These are phyloP conservation scores for Cyanocitta stelleri DNA, from an alignment of 2,113 vertebrate species.

Conservation along the genomic window DNA sequence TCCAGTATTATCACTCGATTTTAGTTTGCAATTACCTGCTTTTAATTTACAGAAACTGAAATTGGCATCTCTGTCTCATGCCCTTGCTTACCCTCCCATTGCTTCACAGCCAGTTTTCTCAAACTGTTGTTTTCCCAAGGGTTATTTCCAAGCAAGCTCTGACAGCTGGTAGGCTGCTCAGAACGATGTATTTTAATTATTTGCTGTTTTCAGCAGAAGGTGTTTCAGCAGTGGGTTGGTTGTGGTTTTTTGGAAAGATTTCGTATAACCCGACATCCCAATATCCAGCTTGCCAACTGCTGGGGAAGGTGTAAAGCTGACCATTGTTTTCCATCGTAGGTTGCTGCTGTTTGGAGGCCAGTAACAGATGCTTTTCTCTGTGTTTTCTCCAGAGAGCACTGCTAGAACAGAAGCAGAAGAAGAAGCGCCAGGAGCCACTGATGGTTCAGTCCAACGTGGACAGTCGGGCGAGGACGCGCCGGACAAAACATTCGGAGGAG, in stretches of 20 bases:
- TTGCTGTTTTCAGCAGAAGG: neutral
- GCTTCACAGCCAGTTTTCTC: neutral
- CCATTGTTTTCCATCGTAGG: neutral
- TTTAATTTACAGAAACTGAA: slow-evolving; percentile 20
- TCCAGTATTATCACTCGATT: neutral
- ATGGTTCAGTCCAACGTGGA: slow-evolving; percentile 98
- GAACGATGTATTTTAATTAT: slow-evolving; percentile 22
- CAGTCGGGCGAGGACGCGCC: slow-evolving; percentile 83
- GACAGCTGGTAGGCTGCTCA: slow-evolving; percentile 24
- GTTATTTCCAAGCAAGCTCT: slow-evolving; percentile 1
- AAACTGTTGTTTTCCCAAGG: neutral
- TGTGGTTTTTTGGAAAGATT: neutral
- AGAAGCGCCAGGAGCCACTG: slow-evolving; percentile 96
- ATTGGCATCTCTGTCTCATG: neutral
- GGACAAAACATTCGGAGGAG: slow-evolving; percentile 90
- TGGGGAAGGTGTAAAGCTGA: neutral
- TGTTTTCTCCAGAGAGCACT: slow-evolving; percentile 80
- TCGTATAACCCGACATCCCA: neutral
- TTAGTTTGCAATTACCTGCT: neutral
- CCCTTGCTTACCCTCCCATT: neutral
- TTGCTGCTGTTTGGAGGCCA: neutral
- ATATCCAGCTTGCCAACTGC: neutral
- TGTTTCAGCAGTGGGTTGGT: neutral
- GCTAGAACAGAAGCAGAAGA: slow-evolving; percentile 96
- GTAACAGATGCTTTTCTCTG: neutral